Conservation (phyloP, 2,113 vertebrate species). For the Pantherophis guttatus region DNA sequence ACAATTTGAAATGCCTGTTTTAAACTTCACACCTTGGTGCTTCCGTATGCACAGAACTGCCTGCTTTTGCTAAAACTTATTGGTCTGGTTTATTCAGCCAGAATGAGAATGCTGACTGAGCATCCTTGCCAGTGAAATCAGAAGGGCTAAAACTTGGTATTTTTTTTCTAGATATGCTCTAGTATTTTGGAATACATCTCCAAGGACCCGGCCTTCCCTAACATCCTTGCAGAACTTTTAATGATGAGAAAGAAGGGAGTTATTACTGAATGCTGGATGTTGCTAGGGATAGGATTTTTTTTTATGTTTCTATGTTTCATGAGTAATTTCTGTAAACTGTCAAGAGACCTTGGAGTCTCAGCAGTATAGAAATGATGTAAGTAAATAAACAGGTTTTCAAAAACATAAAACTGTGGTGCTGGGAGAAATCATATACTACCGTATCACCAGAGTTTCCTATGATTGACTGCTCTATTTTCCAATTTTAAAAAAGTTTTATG, state of each 20-base stretch:
- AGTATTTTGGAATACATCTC: neutral
- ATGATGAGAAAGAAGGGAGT: neutral
- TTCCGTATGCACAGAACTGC: neutral
- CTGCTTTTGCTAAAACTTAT: neutral
- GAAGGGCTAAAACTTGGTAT: neutral
- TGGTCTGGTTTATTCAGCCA: neutral
- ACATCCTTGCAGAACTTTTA: neutral
- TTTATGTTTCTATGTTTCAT: neutral
- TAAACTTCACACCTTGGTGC: neutral
- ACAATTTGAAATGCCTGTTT: neutral
- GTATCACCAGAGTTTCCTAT: neutral
- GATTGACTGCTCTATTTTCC: neutral
- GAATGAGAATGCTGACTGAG: neutral
- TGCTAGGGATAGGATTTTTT: neutral
- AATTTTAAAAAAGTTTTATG: conserved; percentile 6
- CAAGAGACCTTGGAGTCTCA: neutral
- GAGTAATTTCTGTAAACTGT: neutral
- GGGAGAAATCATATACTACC: neutral
- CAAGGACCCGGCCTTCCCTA: neutral
- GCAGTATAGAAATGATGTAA: neutral
- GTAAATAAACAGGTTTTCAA: neutral
- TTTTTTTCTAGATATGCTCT: neutral
- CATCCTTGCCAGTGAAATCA: neutral
- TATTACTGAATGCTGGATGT: neutral
- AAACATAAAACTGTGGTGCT: neutral